A percentile compares a stretch with the other conserved stretches of the same genome.
These are phyloP conservation scores for Cynocephalus volans DNA, from an alignment of 2,113 vertebrate genomes.

Conservation along the genomic window DNA sequence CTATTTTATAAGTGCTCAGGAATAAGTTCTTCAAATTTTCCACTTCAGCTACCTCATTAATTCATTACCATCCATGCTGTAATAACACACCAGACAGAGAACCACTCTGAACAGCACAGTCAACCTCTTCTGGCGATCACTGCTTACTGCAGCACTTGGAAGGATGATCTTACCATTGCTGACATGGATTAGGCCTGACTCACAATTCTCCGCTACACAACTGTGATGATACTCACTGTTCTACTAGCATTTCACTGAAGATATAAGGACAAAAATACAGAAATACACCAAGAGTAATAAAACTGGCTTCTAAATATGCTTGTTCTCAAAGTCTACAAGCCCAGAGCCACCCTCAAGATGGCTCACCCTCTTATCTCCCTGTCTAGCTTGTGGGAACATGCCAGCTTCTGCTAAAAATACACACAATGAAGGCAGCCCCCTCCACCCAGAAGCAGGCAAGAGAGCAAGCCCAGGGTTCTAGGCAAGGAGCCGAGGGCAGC, in stretches of 20 bases:
- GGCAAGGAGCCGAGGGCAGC: too few relatives aligned
- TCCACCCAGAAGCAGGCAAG: too few relatives aligned
- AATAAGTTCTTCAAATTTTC: slow-evolving; percentile 24
- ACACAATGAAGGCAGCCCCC: background rate
- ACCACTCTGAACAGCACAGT: background rate
- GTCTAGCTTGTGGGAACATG: background rate
- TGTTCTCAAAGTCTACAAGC: background rate
- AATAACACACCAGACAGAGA: background rate
- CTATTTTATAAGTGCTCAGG: background rate
- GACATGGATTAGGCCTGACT: background rate
- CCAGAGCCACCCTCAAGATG: background rate
- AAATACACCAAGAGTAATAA: background rate
- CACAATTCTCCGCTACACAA: background rate
- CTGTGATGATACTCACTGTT: background rate
- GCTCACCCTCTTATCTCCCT: background rate
- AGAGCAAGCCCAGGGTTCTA: too few relatives aligned
- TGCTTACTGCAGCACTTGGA: background rate
- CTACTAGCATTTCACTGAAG: background rate
- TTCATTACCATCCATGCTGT: background rate
- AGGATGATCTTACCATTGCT: background rate
- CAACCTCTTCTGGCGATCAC: background rate
- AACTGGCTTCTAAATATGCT: background rate
- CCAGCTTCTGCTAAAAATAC: background rate
- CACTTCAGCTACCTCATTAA: slow-evolving; percentile 52
- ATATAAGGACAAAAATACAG: background rate